Evolutionary conservation across 2,888 invertebrate genomes (phyloP).

Genomic region (Drosophila robusta): DNA sequence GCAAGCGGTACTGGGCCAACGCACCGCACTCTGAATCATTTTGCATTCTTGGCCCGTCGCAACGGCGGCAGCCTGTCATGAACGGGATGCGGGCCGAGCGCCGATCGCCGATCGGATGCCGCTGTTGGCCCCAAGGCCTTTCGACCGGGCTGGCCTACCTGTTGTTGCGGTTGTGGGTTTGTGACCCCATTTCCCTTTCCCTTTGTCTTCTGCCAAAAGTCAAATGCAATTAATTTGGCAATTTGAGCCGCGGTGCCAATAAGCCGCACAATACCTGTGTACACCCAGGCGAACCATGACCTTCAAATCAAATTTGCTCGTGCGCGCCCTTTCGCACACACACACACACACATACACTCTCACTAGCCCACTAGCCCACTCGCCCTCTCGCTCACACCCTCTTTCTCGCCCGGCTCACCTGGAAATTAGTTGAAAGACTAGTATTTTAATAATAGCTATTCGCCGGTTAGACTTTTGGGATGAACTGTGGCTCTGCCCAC

Average conservation of each 20-base stretch:
- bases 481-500: slow-evolving; percentile 18
- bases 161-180: background rate
- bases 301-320: slow-evolving; percentile 37
- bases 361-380: slow-evolving; percentile 1
- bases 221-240: slow-evolving; percentile 40
- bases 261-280: background rate
- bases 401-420: slow-evolving; percentile 14
- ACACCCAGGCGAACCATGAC: slow-evolving; percentile 30
- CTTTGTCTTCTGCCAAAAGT: background rate
- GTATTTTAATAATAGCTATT: slow-evolving; percentile 43
- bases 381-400: background rate
- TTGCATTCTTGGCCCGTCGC: slow-evolving; percentile 27
- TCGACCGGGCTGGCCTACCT: slow-evolving; percentile 1
- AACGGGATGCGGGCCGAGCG: slow-evolving; percentile 21
- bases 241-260: slow-evolving; percentile 23
- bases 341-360: background rate
- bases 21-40: slow-evolving; percentile 9
- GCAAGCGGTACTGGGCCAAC: slow-evolving; percentile 10
- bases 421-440: slow-evolving; percentile 44
- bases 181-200: slow-evolving; percentile 24
- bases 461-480: slow-evolving; percentile 32
- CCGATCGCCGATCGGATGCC: slow-evolving; percentile 9
- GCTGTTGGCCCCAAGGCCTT: slow-evolving; percentile 16
- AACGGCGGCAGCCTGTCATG: slow-evolving; percentile 6
- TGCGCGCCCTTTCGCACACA: slow-evolving; percentile 15